Evolutionary conservation across 2,797 vertebrate genomes (phyloP).

Genomic region (Passerculus sandwichensis): DNA sequence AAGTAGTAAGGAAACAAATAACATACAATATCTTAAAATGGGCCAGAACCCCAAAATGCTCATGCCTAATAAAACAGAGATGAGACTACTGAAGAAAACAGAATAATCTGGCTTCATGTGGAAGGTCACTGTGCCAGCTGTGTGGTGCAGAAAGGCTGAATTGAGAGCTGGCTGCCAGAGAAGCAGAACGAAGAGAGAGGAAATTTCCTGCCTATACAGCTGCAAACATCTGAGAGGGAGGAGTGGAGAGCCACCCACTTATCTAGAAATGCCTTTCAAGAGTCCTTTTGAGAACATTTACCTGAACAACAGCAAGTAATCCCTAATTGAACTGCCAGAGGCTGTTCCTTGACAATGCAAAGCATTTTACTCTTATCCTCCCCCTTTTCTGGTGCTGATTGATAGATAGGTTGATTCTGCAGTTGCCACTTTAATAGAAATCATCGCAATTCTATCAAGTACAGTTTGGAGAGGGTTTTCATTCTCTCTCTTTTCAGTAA

Average conservation of each 20-base stretch:
- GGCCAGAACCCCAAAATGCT: neutral
- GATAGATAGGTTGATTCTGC: slow-evolving; percentile 60
- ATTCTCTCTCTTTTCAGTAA: neutral
- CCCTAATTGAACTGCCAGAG: slow-evolving; percentile 29
- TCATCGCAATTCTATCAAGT: slow-evolving; percentile 44
- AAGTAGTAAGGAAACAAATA: neutral
- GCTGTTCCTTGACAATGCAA: slow-evolving; percentile 55
- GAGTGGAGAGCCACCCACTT: slow-evolving; percentile 7
- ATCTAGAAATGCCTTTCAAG: slow-evolving; percentile 20
- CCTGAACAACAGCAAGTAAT: slow-evolving; percentile 32
- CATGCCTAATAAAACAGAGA: neutral
- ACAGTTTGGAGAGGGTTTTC: neutral
- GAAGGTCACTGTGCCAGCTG: neutral
- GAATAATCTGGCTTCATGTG: neutral
- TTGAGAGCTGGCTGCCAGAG: neutral
- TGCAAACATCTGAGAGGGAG: slow-evolving; percentile 13
- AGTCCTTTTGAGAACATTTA: slow-evolving; percentile 59
- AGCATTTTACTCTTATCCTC: slow-evolving; percentile 55
- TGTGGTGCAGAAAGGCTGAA: neutral
- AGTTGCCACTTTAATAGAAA: slow-evolving; percentile 33
- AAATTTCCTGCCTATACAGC: neutral
- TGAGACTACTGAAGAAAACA: neutral
- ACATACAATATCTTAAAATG: neutral
- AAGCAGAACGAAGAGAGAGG: neutral
- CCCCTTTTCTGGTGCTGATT: neutral